Evolutionary conservation across 1,140 invertebrate species (phyloP).

Genomic region (Panulirus ornatus): DNA sequence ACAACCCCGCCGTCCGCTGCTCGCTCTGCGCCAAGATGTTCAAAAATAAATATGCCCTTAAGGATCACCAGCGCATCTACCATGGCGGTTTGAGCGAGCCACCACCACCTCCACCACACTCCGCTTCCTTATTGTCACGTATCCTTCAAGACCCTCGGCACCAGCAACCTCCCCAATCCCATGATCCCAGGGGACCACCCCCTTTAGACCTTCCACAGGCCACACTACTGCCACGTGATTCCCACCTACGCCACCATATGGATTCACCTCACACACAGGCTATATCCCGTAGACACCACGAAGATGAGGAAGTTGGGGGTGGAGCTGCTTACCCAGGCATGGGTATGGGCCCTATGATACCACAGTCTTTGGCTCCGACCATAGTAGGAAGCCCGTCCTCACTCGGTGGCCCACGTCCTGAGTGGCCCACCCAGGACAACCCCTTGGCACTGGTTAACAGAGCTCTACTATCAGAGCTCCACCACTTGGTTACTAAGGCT

Average conservation of each 20-base stretch:
- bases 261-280: slow-evolving; percentile 40
- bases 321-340: slow-evolving; percentile 63
- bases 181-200: slow-evolving; percentile 43
- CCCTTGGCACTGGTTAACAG: slow-evolving; percentile 65
- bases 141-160: slow-evolving; percentile 74
- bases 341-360: slow-evolving; percentile 65
- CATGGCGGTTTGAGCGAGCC: slow-evolving; percentile 75
- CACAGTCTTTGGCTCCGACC: slow-evolving; percentile 64
- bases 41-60: slow-evolving; percentile 75
- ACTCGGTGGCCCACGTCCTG: slow-evolving; percentile 49
- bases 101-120: slow-evolving; percentile 70
- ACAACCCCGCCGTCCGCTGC: slow-evolving; percentile 75
- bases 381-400: slow-evolving; percentile 60
- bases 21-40: slow-evolving; percentile 75
- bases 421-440: slow-evolving; percentile 68
- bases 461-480: slow-evolving; percentile 67
- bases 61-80: slow-evolving; percentile 75
- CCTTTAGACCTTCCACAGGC: slow-evolving; percentile 52
- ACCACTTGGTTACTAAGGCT: slow-evolving; percentile 72
- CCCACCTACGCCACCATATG: slow-evolving; percentile 55
- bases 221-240: slow-evolving; percentile 48
- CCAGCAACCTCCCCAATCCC: slow-evolving; percentile 59
- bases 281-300: slow-evolving; percentile 46
- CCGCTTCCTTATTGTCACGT: slow-evolving; percentile 71
- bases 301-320: slow-evolving; percentile 68